phyloP scores from a whole-genome alignment of 2,113 vertebrate species.

The Semicossyphus pulcher region DNA sequence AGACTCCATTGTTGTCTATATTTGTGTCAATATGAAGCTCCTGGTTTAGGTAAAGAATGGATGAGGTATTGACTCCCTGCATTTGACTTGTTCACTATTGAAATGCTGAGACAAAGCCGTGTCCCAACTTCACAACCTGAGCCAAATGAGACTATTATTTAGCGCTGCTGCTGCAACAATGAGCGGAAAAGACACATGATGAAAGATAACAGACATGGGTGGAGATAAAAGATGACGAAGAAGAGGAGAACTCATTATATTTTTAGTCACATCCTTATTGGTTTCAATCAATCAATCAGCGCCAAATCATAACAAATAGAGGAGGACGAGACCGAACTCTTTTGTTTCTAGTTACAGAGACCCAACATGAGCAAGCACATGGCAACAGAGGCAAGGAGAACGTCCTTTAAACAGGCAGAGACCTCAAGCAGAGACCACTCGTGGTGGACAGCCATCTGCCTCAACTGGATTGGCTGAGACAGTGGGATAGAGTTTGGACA shows the following conservation, averaged over 20 bases:
- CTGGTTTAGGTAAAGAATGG: background rate
- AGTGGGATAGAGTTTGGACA: too few species aligned
- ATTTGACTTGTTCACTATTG: constrained; percentile 9
- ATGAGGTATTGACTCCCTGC: background rate
- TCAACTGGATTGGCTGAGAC: too few species aligned
- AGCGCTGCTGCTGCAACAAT: background rate
- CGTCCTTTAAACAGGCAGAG: too few species aligned
- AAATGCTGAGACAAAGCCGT: background rate
- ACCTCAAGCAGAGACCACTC: too few species aligned
- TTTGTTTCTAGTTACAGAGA: too few species aligned
- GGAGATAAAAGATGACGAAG: background rate
- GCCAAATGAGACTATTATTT: constrained; percentile 9
- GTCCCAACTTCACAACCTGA: constrained; percentile 13
- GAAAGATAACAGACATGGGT: background rate
- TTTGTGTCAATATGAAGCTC: background rate
- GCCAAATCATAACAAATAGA: too few species aligned
- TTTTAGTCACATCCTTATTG: background rate
- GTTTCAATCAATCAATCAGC: too few species aligned
- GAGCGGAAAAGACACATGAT: constrained; percentile 9
- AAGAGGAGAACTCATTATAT: background rate
- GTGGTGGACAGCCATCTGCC: too few species aligned
- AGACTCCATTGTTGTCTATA: background rate
- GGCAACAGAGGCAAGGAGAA: too few species aligned
- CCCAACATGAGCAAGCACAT: too few species aligned
- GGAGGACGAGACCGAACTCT: too few species aligned